These are phyloP conservation scores for Malaclemys terrapin DNA, from an alignment of 2,113 vertebrate species.

Conservation along the genomic window DNA sequence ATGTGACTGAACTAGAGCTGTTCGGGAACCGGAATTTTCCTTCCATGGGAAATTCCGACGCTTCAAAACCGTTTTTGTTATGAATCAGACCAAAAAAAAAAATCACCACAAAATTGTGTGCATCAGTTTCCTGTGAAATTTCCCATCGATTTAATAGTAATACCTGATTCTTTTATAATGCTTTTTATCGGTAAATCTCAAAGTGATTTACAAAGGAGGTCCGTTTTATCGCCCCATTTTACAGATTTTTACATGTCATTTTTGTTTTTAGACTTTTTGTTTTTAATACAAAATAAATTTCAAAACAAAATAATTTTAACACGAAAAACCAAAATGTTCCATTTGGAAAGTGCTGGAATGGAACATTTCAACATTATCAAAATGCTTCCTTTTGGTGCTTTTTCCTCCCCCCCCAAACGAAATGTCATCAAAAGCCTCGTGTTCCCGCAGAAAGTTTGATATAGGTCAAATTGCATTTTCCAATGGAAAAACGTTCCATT, in stretches of 20 bases:
- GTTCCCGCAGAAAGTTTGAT: not conserved
- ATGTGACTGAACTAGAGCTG: not conserved
- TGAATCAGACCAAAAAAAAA: not conserved
- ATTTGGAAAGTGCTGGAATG: not conserved
- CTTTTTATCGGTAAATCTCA: not conserved
- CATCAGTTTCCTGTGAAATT: not conserved
- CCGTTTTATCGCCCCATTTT: not conserved
- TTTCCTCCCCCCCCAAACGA: not conserved
- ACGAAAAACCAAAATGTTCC: not conserved
- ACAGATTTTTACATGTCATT: not conserved
- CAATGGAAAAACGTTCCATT: not conserved
- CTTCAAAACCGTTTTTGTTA: not conserved
- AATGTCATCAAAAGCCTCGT: not conserved
- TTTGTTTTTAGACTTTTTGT: not conserved
- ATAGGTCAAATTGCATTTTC: not conserved
- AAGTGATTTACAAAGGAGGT: not conserved
- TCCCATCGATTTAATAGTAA: not conserved
- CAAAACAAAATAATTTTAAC: not conserved
- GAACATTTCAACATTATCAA: not conserved
- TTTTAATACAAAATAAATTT: not conserved
- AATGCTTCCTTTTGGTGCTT: not conserved
- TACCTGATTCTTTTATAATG: not conserved
- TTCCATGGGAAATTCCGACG: not conserved
- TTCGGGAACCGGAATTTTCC: not conserved
- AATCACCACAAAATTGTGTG: not conserved